Percentiles rank a stretch among this genome's conserved stretches.
Evolutionary conservation across 2,113 vertebrate species (phyloP).

Genomic region (Perca schrenkii): DNA sequence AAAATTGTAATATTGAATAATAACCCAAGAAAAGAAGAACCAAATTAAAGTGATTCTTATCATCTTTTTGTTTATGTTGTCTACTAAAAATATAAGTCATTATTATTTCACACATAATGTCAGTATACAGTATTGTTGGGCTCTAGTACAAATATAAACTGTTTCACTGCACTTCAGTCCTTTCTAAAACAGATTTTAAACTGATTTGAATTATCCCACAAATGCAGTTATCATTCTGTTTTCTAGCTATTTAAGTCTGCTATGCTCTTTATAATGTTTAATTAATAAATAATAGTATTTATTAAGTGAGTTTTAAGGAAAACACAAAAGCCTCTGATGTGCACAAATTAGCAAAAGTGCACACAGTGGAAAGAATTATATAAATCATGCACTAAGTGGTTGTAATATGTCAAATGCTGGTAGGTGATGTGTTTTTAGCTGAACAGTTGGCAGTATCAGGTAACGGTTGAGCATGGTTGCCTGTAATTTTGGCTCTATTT

Average conservation of each 20-base stretch:
- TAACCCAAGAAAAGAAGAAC: neutral
- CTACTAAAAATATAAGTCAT: too few species aligned
- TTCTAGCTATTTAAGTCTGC: neutral
- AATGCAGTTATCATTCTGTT: neutral
- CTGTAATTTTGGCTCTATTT: neutral
- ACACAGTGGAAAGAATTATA: neutral
- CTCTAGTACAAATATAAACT: neutral
- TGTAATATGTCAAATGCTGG: neutral
- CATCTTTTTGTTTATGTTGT: neutral
- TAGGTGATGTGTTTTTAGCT: neutral
- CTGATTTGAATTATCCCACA: neutral
- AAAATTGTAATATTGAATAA: neutral
- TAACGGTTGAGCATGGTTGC: neutral
- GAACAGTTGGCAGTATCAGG: neutral
- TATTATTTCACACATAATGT: neutral
- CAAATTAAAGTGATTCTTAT: neutral
- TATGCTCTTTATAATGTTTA: neutral
- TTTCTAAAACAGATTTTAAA: neutral
- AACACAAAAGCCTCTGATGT: neutral
- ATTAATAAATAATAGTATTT: neutral
- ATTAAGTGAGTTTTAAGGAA: neutral
- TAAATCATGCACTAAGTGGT: neutral
- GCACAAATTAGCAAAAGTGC: neutral
- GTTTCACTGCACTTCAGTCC: neutral
- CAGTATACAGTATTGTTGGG: neutral